Base-by-base conservation (phyloP, 2,797 vertebrate genomes). In the Tragelaphus oryx region DNA sequence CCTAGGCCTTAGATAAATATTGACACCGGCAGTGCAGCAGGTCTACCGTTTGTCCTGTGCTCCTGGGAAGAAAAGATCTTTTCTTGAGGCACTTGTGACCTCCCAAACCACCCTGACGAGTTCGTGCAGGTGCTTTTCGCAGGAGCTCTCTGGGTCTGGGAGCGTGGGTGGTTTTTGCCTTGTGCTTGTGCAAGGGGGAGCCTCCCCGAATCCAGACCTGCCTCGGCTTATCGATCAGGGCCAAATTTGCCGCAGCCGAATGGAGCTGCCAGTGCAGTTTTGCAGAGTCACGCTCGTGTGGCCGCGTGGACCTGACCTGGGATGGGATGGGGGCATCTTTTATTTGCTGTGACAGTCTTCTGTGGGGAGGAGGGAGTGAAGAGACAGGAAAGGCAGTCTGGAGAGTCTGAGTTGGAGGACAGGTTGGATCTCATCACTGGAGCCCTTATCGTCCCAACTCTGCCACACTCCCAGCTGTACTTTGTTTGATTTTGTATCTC, bases 1-100 rank as follows among this genome's bases (percentile, higher is more conserved):
- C 97, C 87, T 60, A 95, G 95, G 95, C 92, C 97, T 97, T 97
- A 92, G 94, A 97, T 98, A 98, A 98, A 98, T 98, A 98, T 95
- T 98, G 98, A 98, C 98, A 97, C 87, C 97, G 71, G 76, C 92
- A 96, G 91, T 95, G 97, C 98, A 97, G 97, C 97, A 97, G 97
- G 94, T 17, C 6, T 96, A 20, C 96, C 0, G 0, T 95, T 98
- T 97, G 93, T 98, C 97, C 96, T 89, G 46, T 97, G 93, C 90
- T 86, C 93, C 74, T 96, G 88, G 76, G 95, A 97, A 97, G 95
- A 97, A 97, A 98, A 97, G 96, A 80, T 96, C 96, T 94, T 97
- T 98, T 97, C 94, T 44, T 89, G 84, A 96, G 96, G 94, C 0
- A 0, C 76, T 95, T 1, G 0, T 90, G 96, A 97, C 95, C 96